Evolutionary conservation across 2,113 vertebrate genomes (phyloP).

Genomic region (Oryzias celebensis): DNA sequence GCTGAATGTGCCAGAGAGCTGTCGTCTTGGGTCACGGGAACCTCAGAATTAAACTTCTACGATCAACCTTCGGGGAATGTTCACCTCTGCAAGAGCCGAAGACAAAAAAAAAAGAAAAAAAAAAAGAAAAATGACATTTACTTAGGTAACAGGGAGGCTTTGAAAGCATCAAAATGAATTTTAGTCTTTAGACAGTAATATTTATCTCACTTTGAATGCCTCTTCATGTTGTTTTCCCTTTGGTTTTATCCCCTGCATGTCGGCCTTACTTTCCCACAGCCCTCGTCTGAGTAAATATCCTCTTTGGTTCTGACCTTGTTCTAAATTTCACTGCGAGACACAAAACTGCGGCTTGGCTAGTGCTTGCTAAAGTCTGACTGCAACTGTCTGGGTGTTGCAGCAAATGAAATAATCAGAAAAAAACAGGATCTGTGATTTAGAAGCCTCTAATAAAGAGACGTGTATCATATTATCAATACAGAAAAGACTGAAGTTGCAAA

Average conservation of each 20-base stretch:
- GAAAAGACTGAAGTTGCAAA: no score
- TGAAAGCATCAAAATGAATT: neutral
- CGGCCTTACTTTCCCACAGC: slow-evolving; percentile 46
- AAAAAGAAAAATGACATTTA: slow-evolving; percentile 1
- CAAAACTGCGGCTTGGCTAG: slow-evolving; percentile 26
- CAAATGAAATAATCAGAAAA: neutral
- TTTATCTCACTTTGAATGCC: neutral
- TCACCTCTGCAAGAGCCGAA: slow-evolving; percentile 35
- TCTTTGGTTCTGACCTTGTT: slow-evolving; percentile 50
- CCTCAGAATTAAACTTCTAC: slow-evolving; percentile 64
- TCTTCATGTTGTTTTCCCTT: neutral
- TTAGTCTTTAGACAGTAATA: no score
- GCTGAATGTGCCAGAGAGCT: slow-evolving; percentile 68
- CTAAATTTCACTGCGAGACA: slow-evolving; percentile 50
- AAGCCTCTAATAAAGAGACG: no score
- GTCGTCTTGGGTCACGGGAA: slow-evolving; percentile 71
- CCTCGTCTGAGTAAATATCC: slow-evolving; percentile 38
- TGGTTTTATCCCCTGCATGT: slow-evolving; percentile 3
- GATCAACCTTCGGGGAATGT: slow-evolving; percentile 65
- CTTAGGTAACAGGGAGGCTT: neutral
- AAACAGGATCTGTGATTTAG: no score
- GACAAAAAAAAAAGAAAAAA: neutral
- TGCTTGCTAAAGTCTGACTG: slow-evolving; percentile 22
- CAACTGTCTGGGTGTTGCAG: slow-evolving; percentile 35
- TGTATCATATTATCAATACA: no score